Evolutionary conservation across 2,888 invertebrate species (phyloP).

Genomic region (Apeira syringaria): DNA sequence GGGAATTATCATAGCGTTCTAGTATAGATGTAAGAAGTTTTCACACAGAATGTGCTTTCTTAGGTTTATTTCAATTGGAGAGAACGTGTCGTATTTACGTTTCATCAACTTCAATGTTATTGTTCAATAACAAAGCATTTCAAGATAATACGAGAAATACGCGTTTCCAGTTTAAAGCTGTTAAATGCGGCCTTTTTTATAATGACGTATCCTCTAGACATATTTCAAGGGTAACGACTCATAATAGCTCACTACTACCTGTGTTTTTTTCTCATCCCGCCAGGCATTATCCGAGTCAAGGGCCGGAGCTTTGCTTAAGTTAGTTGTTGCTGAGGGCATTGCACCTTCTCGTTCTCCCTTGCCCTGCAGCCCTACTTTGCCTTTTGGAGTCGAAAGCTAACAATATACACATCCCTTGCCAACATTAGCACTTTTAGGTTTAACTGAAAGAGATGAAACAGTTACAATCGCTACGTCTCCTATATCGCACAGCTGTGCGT

Average conservation of each 20-base stretch:
- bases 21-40: slow-evolving; percentile 15
- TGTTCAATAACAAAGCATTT: slow-evolving; percentile 7
- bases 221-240: slow-evolving; percentile 74
- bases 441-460: slow-evolving; percentile 74
- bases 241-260: slow-evolving; percentile 77
- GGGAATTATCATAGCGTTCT: slow-evolving; percentile 9
- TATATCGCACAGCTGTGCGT: slow-evolving; percentile 69
- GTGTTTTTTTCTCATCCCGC: slow-evolving; percentile 68
- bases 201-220: slow-evolving; percentile 66
- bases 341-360: slow-evolving; percentile 79
- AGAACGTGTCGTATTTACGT: slow-evolving; percentile 25
- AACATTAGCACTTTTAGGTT: slow-evolving; percentile 50
- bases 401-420: slow-evolving; percentile 61
- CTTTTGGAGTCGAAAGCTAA: slow-evolving; percentile 64
- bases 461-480: slow-evolving; percentile 57
- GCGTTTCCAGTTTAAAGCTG: background rate
- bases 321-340: slow-evolving; percentile 76
- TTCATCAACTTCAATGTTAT: background rate
- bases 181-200: slow-evolving; percentile 23
- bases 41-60: slow-evolving; percentile 23
- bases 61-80: slow-evolving; percentile 16
- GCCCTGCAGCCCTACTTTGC: slow-evolving; percentile 81
- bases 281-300: slow-evolving; percentile 68
- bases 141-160: background rate
- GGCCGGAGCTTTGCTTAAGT: slow-evolving; percentile 68